Evolutionary conservation across 2,888 invertebrate species (phyloP), one percentile per base, ranked within the genome.

Genomic region (Galeruca laticollis): DNA sequence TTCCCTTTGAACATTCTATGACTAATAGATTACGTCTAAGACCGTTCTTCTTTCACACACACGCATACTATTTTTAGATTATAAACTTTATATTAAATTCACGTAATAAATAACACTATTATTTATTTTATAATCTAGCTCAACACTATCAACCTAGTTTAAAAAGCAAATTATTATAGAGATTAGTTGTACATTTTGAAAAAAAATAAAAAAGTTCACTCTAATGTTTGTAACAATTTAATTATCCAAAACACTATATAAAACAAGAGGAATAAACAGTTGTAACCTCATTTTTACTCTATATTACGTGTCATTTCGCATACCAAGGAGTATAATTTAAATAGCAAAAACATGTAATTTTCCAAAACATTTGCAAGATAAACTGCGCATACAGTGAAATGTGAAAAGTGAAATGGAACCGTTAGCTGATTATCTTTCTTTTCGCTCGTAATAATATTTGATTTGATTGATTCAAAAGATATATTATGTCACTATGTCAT

Each of bases 241-340:
- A 47, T 47, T 8, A 18, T 47, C 40, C 40, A 40, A 40, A 40
- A 40, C 40, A 40, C n/a, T 47, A 9, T 47, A 47, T 47, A 18
- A 47, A 47, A 47, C 47, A 13, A 52, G 26, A 52, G 13, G 26
- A 26, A 52, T 21, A 52, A 21, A 52, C 52, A 52, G 26, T 52
- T 26, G 52, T 26, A 52, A 52, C 52, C 52, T 26, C 21, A 26
- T 52, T 52, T 21, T 21, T n/a, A 15, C 26, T 52, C n/a, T 6
- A 26, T 52, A 21, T 26, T 26, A 52, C 52, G 26, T 26, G 26
- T 52, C 26, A 52, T 11, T 26, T 26, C 26, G 26, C n/a, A 6
- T 26, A 52, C n/a, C 40, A n/a, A 40, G 40, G n/a, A 11, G n/a
- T 40, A n/a, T 40, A 40, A 47, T 9, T 47, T 47, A 47, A 47